Evolutionary conservation across 2,113 vertebrate species (phyloP).

Genomic region (sheep (Ovis aries)): ARS-UI_Ramb_v3.0 NC_056069.1:17854501-17855000

Average conservation of each 20-base stretch:
- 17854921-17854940: background rate
- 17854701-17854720: background rate
- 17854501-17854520: background rate
- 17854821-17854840: background rate
- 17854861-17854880: background rate
- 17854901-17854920: background rate
- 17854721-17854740: background rate
- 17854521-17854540: background rate
- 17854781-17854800: fast-evolving
- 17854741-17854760: background rate
- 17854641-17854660: background rate
- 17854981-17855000: background rate
- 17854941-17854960: background rate
- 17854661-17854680: background rate
- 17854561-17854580: background rate
- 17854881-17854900: background rate
- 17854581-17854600: background rate
- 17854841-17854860: background rate
- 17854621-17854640: background rate
- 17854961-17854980: background rate
- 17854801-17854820: background rate
- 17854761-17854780: background rate
- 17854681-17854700: background rate
- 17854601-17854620: background rate
- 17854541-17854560: background rate